Conservation (phyloP, 2,888 invertebrate species). For the Synanthedon andrenaeformis region DNA sequence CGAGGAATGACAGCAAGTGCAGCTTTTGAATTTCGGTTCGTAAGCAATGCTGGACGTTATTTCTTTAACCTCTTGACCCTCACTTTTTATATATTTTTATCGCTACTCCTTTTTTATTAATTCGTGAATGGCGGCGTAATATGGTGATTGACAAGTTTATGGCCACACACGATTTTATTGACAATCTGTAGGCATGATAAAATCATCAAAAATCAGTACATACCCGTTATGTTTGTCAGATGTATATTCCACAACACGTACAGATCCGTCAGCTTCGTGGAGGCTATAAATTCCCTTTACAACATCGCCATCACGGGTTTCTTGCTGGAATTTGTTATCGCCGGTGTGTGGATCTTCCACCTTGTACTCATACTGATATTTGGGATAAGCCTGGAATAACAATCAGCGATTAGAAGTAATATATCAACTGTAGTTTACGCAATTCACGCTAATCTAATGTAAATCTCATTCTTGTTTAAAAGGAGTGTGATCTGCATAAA, state of each 20-base stretch:
- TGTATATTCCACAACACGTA: constrained; percentile 72
- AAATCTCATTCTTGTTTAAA: constrained; percentile 22
- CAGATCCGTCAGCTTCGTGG: constrained; percentile 71
- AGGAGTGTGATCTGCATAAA: constrained; percentile 19
- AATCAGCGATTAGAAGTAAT: constrained; percentile 7
- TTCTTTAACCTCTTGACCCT: too few species aligned
- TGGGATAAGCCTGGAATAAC: constrained; percentile 61
- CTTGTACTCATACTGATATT: constrained; percentile 72
- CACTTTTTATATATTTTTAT: too few species aligned
- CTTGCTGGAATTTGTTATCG: constrained; percentile 72
- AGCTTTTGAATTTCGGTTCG: too few species aligned
- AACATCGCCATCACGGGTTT: constrained; percentile 71
- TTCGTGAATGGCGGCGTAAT: neutral
- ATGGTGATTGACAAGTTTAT: neutral
- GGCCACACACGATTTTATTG: neutral
- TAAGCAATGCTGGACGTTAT: too few species aligned
- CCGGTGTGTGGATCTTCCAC: constrained; percentile 74
- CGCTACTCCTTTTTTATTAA: neutral
- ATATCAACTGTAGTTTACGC: constrained; percentile 14
- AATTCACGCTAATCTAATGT: constrained; percentile 21
- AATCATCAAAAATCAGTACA: neutral
- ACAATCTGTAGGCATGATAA: neutral
- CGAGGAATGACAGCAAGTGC: too few species aligned
- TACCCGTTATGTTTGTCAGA: constrained; percentile 72
- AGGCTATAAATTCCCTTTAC: constrained; percentile 75